Evolutionary conservation across 1,140 invertebrate species (phyloP).

Genomic region (Melitaea cinxia): DNA sequence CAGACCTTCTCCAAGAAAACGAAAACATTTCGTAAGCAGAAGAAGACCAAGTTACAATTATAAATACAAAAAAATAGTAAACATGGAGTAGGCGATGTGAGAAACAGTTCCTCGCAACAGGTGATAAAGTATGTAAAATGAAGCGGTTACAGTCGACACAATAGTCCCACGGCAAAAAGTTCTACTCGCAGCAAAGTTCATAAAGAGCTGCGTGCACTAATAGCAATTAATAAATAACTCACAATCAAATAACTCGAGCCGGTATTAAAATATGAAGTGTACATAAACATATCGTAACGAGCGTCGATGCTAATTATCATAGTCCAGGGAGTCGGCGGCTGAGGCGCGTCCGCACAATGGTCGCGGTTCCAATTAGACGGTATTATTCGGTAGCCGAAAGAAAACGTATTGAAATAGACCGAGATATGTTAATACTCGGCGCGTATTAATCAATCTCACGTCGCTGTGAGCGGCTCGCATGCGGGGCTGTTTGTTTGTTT

Average conservation of each 20-base stretch:
- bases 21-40: no score
- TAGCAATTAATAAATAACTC: neutral
- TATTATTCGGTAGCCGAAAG: conserved; percentile 11
- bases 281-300: neutral
- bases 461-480: neutral
- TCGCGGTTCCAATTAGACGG: conserved; percentile 20
- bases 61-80: no score
- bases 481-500: conserved; percentile 49
- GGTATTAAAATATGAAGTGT: neutral
- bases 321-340: neutral
- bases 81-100: no score
- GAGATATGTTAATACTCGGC: conserved; percentile 13
- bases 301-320: neutral
- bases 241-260: neutral
- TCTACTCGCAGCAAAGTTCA: neutral
- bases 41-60: no score
- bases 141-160: neutral
- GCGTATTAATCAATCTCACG: conserved; percentile 9
- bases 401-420: neutral
- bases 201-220: neutral
- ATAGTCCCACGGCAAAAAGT: neutral
- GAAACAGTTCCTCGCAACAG: neutral
- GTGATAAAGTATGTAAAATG: neutral
- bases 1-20: no score
- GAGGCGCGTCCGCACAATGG: neutral